A percentile compares a stretch with the other conserved stretches of the same genome.
Evolutionary conservation across 2,113 vertebrate genomes (phyloP).

Genomic region (Neopipo cinnamomea): DNA sequence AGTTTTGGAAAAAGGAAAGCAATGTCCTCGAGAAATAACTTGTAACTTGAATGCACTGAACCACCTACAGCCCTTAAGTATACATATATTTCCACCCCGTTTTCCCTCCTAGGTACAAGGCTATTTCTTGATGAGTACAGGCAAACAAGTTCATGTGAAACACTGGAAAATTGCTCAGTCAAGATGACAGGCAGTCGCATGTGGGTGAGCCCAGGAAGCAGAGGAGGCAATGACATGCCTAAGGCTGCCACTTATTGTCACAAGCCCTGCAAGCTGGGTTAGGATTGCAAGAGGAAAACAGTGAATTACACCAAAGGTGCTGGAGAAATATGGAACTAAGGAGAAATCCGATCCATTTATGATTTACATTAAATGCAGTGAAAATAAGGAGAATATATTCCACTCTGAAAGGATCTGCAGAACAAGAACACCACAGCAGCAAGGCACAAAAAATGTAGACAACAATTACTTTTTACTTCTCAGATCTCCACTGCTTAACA

Average conservation of each 20-base stretch:
- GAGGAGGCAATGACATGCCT: neutral
- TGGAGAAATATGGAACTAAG: neutral
- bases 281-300: neutral
- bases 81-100: fast-evolving
- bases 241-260: neutral
- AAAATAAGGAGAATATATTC: neutral
- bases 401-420: neutral
- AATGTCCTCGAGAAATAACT: neutral
- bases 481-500: neutral
- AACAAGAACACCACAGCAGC: neutral
- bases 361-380: neutral
- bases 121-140: neutral
- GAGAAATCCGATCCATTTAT: neutral
- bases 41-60: neutral
- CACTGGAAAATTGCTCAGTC: neutral
- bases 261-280: neutral
- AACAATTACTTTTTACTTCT: neutral
- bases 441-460: neutral
- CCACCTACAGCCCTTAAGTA: neutral
- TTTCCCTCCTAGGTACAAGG: neutral
- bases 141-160: neutral
- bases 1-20: neutral
- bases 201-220: fast-evolving
- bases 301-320: neutral
- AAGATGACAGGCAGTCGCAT: fast-evolving